Conservation (phyloP, 2,888 invertebrate genomes). For the Rhamphomyia laevipes region DNA sequence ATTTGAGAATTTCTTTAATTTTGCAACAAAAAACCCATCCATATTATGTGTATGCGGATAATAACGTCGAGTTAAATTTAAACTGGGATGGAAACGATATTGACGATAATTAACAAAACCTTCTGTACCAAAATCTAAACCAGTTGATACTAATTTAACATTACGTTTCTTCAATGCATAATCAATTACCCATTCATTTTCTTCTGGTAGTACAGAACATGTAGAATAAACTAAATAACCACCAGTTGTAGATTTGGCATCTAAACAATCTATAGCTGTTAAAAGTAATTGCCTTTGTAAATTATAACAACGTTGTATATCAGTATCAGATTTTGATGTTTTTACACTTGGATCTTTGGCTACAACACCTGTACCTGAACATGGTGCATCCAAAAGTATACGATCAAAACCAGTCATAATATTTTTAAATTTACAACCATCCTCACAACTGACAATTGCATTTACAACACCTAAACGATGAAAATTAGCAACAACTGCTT, state of each 20-base stretch:
- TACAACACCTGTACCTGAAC: conserved; percentile 96
- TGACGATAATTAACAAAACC: conserved; percentile 85
- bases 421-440: conserved; percentile 76
- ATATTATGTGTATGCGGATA: conserved; percentile 98
- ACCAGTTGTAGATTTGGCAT: conserved; percentile 83
- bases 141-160: conserved; percentile 87
- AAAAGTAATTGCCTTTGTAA: conserved; percentile 85
- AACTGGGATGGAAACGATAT: conserved; percentile 76
- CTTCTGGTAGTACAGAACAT: conserved; percentile 94
- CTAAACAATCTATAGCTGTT: conserved; percentile 93
- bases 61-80: conserved; percentile 79
- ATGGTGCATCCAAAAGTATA: conserved; percentile 93
- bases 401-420: conserved; percentile 88
- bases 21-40: conserved; percentile 99
- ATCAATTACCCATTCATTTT: conserved; percentile 96
- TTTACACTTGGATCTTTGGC: conserved; percentile 97
- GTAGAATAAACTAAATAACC: conserved; percentile 98
- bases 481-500: conserved; percentile 90
- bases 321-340: conserved; percentile 76
- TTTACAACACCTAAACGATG: conserved; percentile 94
- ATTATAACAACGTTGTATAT: conserved; percentile 83
- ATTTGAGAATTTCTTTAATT: conserved; percentile 92
- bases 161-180: conserved; percentile 87
- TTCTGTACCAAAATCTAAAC: conserved; percentile 88
- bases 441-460: conserved; percentile 76